These are phyloP conservation scores for Chrysomallon squamiferum DNA, from an alignment of 1,140 invertebrate genomes.

Conservation along the genomic window DNA sequence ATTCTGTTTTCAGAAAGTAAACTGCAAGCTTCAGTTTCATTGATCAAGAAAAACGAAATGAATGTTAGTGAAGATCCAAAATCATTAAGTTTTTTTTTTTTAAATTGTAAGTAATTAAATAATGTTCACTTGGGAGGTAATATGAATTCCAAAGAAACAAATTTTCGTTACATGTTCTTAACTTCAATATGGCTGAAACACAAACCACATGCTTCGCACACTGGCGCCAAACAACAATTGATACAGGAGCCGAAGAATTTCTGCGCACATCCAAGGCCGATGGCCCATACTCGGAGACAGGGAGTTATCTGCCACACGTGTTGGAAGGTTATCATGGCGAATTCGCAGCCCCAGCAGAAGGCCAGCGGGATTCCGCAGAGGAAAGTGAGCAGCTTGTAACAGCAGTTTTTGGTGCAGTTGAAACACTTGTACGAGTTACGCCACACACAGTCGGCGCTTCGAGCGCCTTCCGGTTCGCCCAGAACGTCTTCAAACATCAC, in stretches of 20 bases:
- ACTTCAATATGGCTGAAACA: constrained; percentile 72
- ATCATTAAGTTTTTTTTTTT: too few relatives aligned
- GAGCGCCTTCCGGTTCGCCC: constrained; percentile 76
- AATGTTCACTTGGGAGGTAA: too few relatives aligned
- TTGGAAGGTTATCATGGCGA: constrained; percentile 75
- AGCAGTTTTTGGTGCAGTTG: constrained; percentile 71
- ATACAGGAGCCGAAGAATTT: constrained; percentile 69
- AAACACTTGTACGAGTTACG: constrained; percentile 74
- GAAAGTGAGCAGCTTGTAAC: constrained; percentile 75
- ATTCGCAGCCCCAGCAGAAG: constrained; percentile 73
- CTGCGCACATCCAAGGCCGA: constrained; percentile 71
- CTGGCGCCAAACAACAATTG: constrained; percentile 71
- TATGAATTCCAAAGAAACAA: too few relatives aligned
- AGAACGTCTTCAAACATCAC: constrained; percentile 75
- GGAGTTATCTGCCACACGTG: constrained; percentile 63
- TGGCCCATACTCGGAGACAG: constrained; percentile 50
- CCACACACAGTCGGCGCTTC: constrained; percentile 78
- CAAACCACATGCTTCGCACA: constrained; percentile 71
- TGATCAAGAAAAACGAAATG: too few relatives aligned
- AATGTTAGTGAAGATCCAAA: too few relatives aligned
- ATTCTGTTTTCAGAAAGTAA: too few relatives aligned
- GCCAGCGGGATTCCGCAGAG: constrained; percentile 74
- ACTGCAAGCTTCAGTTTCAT: too few relatives aligned
- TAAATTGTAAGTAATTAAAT: too few relatives aligned
- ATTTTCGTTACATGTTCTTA: background rate